Percentiles rank a stretch among this genome's conserved stretches.
phyloP scores from a whole-genome alignment of 2,797 vertebrate species.

The Sebastes umbrosus region DNA sequence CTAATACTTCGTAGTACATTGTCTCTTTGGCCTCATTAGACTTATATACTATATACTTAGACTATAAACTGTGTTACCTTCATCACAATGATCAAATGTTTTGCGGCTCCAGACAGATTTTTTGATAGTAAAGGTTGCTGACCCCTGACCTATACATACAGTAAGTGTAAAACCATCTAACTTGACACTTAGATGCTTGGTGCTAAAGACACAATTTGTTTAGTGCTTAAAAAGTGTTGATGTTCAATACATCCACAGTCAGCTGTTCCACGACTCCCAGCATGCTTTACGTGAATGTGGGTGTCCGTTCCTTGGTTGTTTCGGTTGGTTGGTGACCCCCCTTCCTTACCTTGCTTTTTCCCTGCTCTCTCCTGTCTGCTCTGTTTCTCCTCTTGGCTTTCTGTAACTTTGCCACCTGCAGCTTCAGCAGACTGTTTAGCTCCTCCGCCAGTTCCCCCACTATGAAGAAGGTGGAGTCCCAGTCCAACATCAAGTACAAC shows the following conservation, averaged over 20 bases:
- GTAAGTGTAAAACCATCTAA: not conserved
- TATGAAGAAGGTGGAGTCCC: slow-evolving; percentile 85
- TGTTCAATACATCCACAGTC: not conserved
- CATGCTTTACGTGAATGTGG: slow-evolving; percentile 62
- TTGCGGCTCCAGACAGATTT: too few relatives aligned
- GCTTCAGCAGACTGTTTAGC: slow-evolving; percentile 98
- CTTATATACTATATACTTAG: too few relatives aligned
- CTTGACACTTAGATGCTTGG: not conserved
- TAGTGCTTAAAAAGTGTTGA: not conserved
- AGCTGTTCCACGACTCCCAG: slow-evolving; percentile 47
- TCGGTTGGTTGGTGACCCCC: slow-evolving; percentile 60
- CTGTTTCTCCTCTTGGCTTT: slow-evolving; percentile 47
- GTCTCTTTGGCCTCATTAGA: too few relatives aligned
- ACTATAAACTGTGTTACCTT: too few relatives aligned
- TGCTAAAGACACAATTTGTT: not conserved
- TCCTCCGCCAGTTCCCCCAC: slow-evolving; percentile 87
- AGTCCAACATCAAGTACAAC: slow-evolving; percentile 92
- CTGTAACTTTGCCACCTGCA: slow-evolving; percentile 66
- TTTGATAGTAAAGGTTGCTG: too few relatives aligned
- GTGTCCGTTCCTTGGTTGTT: slow-evolving; percentile 22
- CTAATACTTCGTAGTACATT: too few relatives aligned
- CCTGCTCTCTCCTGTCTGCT: slow-evolving; percentile 53
- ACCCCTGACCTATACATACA: not conserved
- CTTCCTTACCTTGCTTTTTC: slow-evolving; percentile 40
- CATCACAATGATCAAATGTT: too few relatives aligned